These are phyloP conservation scores for Tortricodes alternella DNA, from an alignment of 2,888 invertebrate species.

Conservation along the genomic window DNA sequence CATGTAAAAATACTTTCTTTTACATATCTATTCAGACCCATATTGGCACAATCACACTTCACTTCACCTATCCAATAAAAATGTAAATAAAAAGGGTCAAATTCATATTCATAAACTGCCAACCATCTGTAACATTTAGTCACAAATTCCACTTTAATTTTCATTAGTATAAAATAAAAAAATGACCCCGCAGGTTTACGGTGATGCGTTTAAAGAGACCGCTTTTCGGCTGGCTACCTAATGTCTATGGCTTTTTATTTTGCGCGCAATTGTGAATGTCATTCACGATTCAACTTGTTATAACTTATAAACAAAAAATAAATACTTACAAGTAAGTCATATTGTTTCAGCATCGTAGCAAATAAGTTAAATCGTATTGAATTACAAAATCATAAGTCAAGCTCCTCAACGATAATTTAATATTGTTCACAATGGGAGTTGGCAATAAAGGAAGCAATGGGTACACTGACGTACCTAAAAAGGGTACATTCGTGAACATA, in stretches of 20 bases:
- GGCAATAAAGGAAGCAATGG: not conserved
- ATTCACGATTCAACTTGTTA: too few species aligned
- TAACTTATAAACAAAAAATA: too few species aligned
- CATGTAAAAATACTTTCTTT: constrained; percentile 28
- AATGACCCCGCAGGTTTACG: not conserved
- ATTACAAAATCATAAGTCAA: constrained; percentile 15
- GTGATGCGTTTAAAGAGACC: not conserved
- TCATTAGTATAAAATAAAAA: not conserved
- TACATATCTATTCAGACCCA: constrained; percentile 28
- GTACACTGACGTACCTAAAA: not conserved
- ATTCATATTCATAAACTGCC: not conserved
- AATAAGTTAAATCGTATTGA: not conserved
- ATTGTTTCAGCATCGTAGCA: not conserved
- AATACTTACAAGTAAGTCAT: not conserved
- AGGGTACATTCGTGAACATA: not conserved
- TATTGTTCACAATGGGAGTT: constrained; percentile 5
- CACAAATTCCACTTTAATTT: not conserved
- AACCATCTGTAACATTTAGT: too few species aligned
- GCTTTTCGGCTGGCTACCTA: not conserved
- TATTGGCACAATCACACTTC: constrained; percentile 24
- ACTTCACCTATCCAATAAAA: not conserved
- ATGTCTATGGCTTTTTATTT: not conserved
- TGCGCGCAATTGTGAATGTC: not conserved
- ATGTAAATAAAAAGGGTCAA: not conserved
- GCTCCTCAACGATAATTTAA: not conserved